These are phyloP conservation scores for Drosophila villosipedis DNA, from an alignment of 2,888 invertebrate genomes.

Conservation along the genomic window DNA sequence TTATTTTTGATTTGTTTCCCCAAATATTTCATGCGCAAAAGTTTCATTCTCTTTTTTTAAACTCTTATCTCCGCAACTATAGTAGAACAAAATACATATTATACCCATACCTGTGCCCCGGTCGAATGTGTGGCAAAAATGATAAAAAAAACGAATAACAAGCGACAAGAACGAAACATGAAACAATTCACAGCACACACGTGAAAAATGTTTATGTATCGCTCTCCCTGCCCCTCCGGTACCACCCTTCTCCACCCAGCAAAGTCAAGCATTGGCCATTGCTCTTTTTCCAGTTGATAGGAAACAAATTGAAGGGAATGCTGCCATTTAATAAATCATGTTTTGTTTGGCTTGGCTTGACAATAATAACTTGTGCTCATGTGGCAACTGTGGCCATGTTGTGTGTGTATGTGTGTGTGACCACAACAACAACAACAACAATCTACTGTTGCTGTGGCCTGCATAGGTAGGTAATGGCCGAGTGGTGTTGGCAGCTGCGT, in stretches of 20 bases:
- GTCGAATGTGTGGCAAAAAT: background rate
- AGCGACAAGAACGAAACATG: constrained; percentile 37
- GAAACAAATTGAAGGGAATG: constrained; percentile 81
- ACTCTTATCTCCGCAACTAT: constrained; percentile 67
- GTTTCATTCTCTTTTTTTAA: constrained; percentile 22
- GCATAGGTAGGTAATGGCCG: constrained; percentile 62
- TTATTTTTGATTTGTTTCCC: constrained; percentile 56
- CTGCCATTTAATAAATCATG: constrained; percentile 80
- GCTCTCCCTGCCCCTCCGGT: background rate
- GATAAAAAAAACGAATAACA: background rate
- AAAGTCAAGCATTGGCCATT: constrained; percentile 46
- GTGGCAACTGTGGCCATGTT: constrained; percentile 74
- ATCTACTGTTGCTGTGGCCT: constrained; percentile 28
- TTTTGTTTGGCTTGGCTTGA: constrained; percentile 79
- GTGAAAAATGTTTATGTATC: constrained; percentile 57
- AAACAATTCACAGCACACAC: constrained; percentile 61
- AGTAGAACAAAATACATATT: constrained; percentile 39
- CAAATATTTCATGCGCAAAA: constrained; percentile 57
- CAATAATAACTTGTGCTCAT: constrained; percentile 79
- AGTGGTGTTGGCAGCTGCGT: constrained; percentile 73
- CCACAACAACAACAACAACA: constrained; percentile 34
- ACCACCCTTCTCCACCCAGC: background rate
- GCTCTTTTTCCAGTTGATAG: constrained; percentile 80
- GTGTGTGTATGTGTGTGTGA: constrained; percentile 36
- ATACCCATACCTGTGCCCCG: constrained; percentile 15